Evolutionary conservation across 2,888 invertebrate species (phyloP), one percentile per base, ranked within the genome.

Genomic region (Callosobruchus maculatus): DNA sequence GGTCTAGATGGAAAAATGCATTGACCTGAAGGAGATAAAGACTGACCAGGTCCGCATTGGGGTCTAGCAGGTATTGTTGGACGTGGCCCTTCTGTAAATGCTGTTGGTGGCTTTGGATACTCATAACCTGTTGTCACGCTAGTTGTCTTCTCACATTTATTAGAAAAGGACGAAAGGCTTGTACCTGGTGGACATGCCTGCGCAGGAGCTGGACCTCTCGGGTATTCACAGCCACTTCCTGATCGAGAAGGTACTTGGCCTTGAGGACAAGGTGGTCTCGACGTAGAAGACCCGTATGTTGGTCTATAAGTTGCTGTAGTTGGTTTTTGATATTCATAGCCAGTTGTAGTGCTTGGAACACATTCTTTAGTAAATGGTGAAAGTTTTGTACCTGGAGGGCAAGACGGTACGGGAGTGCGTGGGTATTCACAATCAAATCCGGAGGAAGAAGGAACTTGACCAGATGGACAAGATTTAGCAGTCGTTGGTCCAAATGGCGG

Each of bases 381-480:
- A 20, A 26, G 22, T 20, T 18, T 26, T 30, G 21, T 21, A 22
- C 70, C 70, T 0, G 70, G 70, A 20, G 22, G 22, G 26, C 70
- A 70, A 70, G 26, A 30, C 9, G 75, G 72, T 22, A 71, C 26
- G 31, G 77, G 75, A 22, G 73, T 73, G 67, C 26, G 71, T 20
- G 77, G 67, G 68, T 74, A 79, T 68, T 72, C 74, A 72, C 79
- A 79, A 67, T 70, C 70, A 72, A 20, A 72, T 20, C 77, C 76
- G 2, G 68, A 71, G 5, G 72, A 22, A n/a, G 75, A 72, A 13
- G 70, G 69, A 9, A 75, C 68, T 74, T 78, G 74, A 68, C 79
- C 78, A 7, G 79, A 87, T 86, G 78, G 87, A 87, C 69, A 87
- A 68, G 67, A 13, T 82, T 86, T 86, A 84, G 84, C 81, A 66